These are phyloP conservation scores for Ceratina calcarata DNA, from an alignment of 1,140 invertebrate species.

Conservation along the genomic window DNA sequence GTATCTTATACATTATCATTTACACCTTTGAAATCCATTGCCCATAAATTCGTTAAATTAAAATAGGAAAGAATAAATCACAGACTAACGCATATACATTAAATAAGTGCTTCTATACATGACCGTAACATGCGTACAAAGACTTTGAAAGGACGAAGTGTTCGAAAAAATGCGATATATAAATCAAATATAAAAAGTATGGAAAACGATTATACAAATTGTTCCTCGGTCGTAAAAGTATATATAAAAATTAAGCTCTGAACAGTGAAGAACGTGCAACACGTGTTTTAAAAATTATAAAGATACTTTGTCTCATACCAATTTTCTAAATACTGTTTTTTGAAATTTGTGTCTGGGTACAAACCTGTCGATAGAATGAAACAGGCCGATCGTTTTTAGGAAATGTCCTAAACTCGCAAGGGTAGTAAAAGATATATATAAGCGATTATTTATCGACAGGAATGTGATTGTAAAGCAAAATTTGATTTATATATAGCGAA, in stretches of 20 bases:
- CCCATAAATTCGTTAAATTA: slow-evolving; percentile 45
- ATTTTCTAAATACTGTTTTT: background rate
- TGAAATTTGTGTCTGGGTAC: background rate
- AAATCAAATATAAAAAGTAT: slow-evolving; percentile 26
- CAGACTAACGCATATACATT: slow-evolving; percentile 50
- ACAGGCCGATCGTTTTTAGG: slow-evolving; percentile 26
- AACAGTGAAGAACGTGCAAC: background rate
- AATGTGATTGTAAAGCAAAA: slow-evolving; percentile 21
- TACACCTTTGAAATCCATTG: slow-evolving; percentile 17
- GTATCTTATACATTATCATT: background rate
- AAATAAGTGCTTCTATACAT: slow-evolving; percentile 34
- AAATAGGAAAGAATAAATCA: slow-evolving; percentile 64
- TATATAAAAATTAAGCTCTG: background rate
- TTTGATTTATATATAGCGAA: background rate
- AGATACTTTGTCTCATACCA: background rate
- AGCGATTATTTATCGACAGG: slow-evolving; percentile 23
- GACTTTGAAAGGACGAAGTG: background rate
- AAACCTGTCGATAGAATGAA: slow-evolving; percentile 44
- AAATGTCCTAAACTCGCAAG: slow-evolving; percentile 20
- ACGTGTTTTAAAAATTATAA: background rate
- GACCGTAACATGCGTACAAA: background rate
- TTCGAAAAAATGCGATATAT: background rate
- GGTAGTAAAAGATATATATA: slow-evolving; percentile 37
- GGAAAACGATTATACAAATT: slow-evolving; percentile 18
- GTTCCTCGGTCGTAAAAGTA: slow-evolving; percentile 10